phyloP scores from a whole-genome alignment of 2,113 vertebrate genomes.

The Camarhynchus parvulus region DNA sequence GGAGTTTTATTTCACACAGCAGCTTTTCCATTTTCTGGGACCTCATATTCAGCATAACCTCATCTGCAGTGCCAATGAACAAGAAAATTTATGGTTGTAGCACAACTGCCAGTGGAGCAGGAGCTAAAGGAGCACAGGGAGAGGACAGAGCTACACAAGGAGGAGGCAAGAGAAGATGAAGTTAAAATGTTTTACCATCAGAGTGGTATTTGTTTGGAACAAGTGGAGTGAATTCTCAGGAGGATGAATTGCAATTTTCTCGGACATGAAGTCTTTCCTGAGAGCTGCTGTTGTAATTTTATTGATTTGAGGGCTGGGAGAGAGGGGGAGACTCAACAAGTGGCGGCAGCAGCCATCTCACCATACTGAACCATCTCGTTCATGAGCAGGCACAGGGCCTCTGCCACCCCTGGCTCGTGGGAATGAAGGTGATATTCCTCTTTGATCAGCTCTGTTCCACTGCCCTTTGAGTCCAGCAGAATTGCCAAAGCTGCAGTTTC shows the following conservation, averaged over 20 bases:
- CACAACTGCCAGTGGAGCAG: neutral
- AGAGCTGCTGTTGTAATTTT: neutral
- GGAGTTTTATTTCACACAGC: conserved; percentile 58
- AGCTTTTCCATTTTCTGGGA: conserved; percentile 37
- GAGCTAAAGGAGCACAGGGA: neutral
- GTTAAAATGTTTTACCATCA: neutral
- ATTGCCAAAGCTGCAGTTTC: conserved; percentile 71
- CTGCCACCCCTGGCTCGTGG: conserved; percentile 60
- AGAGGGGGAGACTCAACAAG: neutral
- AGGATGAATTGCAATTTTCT: neutral
- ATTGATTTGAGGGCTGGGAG: neutral
- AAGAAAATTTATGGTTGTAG: neutral
- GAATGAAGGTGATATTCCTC: conserved; percentile 25
- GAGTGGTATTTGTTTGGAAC: neutral
- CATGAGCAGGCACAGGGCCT: conserved; percentile 67
- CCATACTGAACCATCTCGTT: conserved; percentile 63
- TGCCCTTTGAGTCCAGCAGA: neutral
- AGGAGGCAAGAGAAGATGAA: neutral
- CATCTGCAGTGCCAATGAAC: conserved; percentile 46
- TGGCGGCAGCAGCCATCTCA: neutral
- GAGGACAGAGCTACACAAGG: neutral
- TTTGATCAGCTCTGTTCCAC: conserved; percentile 49
- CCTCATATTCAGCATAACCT: conserved; percentile 55
- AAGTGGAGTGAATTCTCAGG: neutral
- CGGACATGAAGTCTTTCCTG: neutral